A percentile compares a stretch with the other conserved stretches of the same genome.
Evolutionary conservation across 2,888 invertebrate genomes (phyloP).

Genomic region (Philonicus albiceps): DNA sequence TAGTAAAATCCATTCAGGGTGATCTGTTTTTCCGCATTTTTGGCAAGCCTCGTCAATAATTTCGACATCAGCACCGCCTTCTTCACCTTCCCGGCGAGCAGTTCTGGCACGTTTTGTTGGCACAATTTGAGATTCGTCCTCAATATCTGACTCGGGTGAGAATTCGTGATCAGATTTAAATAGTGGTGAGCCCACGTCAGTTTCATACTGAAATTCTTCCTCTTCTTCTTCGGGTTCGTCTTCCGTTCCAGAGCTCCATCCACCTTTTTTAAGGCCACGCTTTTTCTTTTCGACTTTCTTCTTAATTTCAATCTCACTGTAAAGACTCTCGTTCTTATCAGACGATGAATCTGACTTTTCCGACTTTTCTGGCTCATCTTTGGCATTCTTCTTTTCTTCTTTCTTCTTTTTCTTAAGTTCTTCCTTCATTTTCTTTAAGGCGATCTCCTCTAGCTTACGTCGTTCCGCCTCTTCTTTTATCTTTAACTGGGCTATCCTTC

Average conservation of each 20-base stretch:
- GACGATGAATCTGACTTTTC: constrained; percentile 56
- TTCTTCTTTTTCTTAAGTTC: constrained; percentile 68
- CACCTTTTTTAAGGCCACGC: constrained; percentile 59
- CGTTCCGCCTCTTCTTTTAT: constrained; percentile 86
- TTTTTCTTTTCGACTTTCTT: constrained; percentile 62
- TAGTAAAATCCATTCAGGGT: constrained; percentile 96
- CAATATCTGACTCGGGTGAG: constrained; percentile 87
- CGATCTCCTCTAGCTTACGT: constrained; percentile 77
- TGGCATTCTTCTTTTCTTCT: constrained; percentile 56
- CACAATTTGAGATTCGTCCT: constrained; percentile 69
- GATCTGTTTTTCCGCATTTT: constrained; percentile 89
- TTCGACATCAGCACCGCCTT: constrained; percentile 63
- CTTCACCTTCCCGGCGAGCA: constrained; percentile 79
- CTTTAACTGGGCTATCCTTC: constrained; percentile 86
- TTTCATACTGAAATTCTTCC: constrained; percentile 64
- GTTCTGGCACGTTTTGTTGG: constrained; percentile 86
- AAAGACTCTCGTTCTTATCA: constrained; percentile 53
- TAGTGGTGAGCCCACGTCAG: constrained; percentile 65
- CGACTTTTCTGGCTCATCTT: constrained; percentile 54
- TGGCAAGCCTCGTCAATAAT: constrained; percentile 76
- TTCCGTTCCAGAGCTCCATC: constrained; percentile 62
- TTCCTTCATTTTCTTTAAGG: constrained; percentile 72
- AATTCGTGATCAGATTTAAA: constrained; percentile 91
- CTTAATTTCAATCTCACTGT: constrained; percentile 57
- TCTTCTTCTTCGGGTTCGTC: constrained; percentile 65